phyloP scores from a whole-genome alignment of 1,140 invertebrate species.

The Neodiprion virginianus region DNA sequence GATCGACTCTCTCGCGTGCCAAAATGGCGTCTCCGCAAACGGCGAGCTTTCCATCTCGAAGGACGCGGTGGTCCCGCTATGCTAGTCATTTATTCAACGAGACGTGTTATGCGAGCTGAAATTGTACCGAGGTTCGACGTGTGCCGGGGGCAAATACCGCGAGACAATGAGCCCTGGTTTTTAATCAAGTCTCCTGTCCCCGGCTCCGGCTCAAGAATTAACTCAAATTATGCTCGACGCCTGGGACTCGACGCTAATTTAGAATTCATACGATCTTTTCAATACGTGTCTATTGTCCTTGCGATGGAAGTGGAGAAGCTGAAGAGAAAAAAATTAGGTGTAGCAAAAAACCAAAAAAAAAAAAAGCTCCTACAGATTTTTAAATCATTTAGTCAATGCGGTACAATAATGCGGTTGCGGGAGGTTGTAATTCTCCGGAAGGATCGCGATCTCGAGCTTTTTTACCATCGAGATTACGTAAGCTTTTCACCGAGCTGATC shows the following conservation, averaged over 20 bases:
- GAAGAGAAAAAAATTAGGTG: too few species aligned
- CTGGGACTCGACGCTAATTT: conserved; percentile 46
- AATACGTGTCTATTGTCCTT: conserved; percentile 49
- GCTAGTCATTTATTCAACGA: not conserved
- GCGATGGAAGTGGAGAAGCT: conserved; percentile 13
- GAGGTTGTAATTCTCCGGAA: conserved; percentile 2
- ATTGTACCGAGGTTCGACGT: conserved; percentile 45
- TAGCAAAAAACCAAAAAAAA: not conserved
- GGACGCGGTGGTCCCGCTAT: not conserved
- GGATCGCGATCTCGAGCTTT: conserved; percentile 26
- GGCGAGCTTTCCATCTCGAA: not conserved
- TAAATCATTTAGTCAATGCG: not conserved
- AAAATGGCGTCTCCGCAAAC: too few species aligned
- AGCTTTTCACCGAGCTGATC: not conserved
- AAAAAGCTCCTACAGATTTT: not conserved
- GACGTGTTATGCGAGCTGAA: conserved; percentile 26
- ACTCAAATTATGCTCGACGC: conserved; percentile 55
- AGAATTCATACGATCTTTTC: conserved; percentile 56
- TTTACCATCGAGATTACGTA: conserved; percentile 23
- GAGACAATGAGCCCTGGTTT: conserved; percentile 57
- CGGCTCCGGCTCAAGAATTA: conserved; percentile 53
- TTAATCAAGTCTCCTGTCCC: conserved; percentile 55
- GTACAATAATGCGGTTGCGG: not conserved
- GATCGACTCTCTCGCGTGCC: not conserved
- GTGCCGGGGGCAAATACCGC: conserved; percentile 51